A percentile compares a stretch with the other conserved stretches of the same genome.
Conservation (phyloP, 1,140 invertebrate genomes). For the Macrostomum lignano region DNA sequence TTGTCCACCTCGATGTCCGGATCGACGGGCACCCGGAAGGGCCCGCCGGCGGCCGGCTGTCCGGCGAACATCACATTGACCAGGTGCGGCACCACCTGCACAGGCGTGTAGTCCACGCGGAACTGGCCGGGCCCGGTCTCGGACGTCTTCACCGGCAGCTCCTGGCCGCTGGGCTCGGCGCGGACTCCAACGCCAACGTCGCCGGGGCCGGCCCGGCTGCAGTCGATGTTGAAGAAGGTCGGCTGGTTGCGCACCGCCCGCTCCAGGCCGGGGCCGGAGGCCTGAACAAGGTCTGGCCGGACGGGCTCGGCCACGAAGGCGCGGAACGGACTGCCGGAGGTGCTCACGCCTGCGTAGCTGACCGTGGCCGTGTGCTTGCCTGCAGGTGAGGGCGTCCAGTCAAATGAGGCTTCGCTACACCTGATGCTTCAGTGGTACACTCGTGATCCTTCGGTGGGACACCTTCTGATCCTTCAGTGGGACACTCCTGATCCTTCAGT, state of each 20-base stretch:
- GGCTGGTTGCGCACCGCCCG: slow-evolving; percentile 18
- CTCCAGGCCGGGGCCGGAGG: slow-evolving; percentile 27
- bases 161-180: slow-evolving; percentile 39
- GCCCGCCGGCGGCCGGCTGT: slow-evolving; percentile 30
- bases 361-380: slow-evolving; percentile 43
- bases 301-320: slow-evolving; percentile 37
- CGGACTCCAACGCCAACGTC: slow-evolving; percentile 43
- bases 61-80: slow-evolving; percentile 56
- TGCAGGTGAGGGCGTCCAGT: slow-evolving; percentile 2
- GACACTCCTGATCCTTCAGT: too few relatives aligned
- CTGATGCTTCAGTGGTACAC: too few relatives aligned
- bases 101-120: slow-evolving; percentile 39
- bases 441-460: too few relatives aligned
- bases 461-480: too few relatives aligned
- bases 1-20: slow-evolving; percentile 14
- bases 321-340: slow-evolving; percentile 44
- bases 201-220: slow-evolving; percentile 27
- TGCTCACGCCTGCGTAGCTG: slow-evolving; percentile 51
- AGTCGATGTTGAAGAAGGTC: slow-evolving; percentile 26
- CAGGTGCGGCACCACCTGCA: slow-evolving; percentile 41
- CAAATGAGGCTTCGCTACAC: too few relatives aligned
- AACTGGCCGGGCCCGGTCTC: slow-evolving; percentile 55
- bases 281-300: slow-evolving; percentile 41
- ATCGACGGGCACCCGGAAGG: slow-evolving; percentile 8
- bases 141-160: slow-evolving; percentile 42